phyloP scores from a whole-genome alignment of 2,888 invertebrate species.

The Odontothrips loti region DNA sequence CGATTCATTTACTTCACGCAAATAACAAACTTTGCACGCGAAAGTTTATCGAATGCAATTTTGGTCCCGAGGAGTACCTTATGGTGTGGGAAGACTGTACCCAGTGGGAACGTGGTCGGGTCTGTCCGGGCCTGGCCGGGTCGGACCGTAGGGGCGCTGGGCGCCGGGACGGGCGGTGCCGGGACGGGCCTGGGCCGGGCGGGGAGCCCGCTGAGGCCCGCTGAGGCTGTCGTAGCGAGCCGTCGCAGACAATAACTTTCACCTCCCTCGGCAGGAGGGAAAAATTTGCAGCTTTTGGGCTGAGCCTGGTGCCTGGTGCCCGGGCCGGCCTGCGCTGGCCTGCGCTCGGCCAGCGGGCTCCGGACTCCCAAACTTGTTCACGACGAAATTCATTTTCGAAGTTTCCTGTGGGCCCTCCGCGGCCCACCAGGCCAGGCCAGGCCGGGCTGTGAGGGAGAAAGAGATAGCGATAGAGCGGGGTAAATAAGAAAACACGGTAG shows the following conservation, averaged over 20 bases:
- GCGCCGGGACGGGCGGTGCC: no score
- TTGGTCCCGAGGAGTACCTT: no score
- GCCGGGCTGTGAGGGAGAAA: background rate
- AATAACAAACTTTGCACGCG: no score
- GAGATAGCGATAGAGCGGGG: background rate
- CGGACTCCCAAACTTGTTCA: conserved; percentile 17
- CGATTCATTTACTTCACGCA: no score
- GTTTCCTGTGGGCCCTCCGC: background rate
- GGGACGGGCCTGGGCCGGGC: background rate
- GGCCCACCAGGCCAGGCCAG: background rate
- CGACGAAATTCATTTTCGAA: conserved; percentile 12
- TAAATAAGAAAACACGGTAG: conserved; percentile 14
- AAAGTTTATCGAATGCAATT: no score
- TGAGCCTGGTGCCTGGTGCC: background rate
- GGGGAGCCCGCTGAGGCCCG: no score
- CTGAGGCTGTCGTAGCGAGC: background rate
- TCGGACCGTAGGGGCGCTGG: no score
- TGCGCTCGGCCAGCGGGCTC: background rate
- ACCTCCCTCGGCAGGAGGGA: conserved; percentile 7
- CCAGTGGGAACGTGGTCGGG: background rate
- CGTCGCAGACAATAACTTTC: conserved; percentile 17
- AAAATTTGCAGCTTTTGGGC: conserved; percentile 17
- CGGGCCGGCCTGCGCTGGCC: background rate
- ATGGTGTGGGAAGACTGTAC: no score
- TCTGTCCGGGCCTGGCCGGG: background rate